Evolutionary conservation across 2,888 invertebrate genomes (phyloP), one percentile per base, ranked within the genome.

Genomic region (Oscheius sp.): DNA sequence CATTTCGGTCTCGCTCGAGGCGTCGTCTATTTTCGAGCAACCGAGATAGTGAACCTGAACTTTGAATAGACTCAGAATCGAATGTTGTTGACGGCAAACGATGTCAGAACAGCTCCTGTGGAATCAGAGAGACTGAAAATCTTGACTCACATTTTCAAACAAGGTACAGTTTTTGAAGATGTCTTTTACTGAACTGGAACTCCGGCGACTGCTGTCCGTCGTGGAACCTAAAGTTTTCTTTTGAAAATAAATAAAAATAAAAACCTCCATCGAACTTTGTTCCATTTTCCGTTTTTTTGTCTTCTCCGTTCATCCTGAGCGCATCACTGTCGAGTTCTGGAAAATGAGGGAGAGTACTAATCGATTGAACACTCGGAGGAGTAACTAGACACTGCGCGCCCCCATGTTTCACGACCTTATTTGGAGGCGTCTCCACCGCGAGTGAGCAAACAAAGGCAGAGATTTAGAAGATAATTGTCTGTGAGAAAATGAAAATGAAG

Each of bases 1-100:
- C 83, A 88, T 85, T 68, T 88, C 88, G 60, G 63, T 72, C 71
- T 88, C 87, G 58, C 81, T 81, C 13, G 78, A 65, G 21, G 88
- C 85, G 55, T 88, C 83, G 37, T 80, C 79, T 37, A 88, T 81
- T 66, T 81, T 85, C 13, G 88, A 86, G 50, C 84, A 88, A 32
- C 88, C 88, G 37, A 88, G 79, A 51, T 72, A 72, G 29, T 72
- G 60, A 37, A 72, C 35, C 72, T 72, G 13, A 72, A 71, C 10
- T 2, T 50, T 37, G 21, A 21, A 21, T 21, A 21, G 21, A 21
- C 21, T 21, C 21, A 21, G 21, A 21, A 21, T 21, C 21, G 21
- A 21, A 21, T 21, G 21, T 21, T 21, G 21, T 21, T 21, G 21
- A 21, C 21, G 21, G 21, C 21, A 21, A 21, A 21, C 21, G 21